phyloP scores from a whole-genome alignment of 2,888 invertebrate genomes.

The Anoplius nigerrimus region DNA sequence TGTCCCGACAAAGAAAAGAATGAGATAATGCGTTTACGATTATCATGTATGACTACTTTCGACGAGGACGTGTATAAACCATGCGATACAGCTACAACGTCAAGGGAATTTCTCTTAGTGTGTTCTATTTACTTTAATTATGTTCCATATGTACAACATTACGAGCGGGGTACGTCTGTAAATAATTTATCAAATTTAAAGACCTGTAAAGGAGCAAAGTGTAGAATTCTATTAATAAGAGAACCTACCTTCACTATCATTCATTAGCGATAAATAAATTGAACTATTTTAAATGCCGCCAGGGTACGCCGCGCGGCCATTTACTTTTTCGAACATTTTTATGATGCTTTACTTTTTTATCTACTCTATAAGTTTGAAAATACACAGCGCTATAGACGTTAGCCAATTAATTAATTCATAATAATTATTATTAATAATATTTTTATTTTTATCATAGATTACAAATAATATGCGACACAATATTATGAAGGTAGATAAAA shows the following conservation, averaged over 20 bases:
- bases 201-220: slow-evolving; percentile 34
- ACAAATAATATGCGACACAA: slow-evolving; percentile 53
- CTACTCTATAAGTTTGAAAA: slow-evolving; percentile 58
- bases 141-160: slow-evolving; percentile 30
- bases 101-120: slow-evolving; percentile 37
- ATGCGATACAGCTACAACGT: slow-evolving; percentile 37
- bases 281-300: slow-evolving; percentile 31
- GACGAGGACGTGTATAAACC: neutral
- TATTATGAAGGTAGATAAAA: slow-evolving; percentile 47
- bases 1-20: slow-evolving; percentile 3
- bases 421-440: slow-evolving; percentile 56
- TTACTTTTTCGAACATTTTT: slow-evolving; percentile 59
- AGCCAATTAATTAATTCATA: slow-evolving; percentile 59
- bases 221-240: slow-evolving; percentile 43
- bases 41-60: slow-evolving; percentile 8
- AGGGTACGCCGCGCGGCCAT: slow-evolving; percentile 25
- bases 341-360: slow-evolving; percentile 63
- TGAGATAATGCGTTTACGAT: slow-evolving; percentile 3
- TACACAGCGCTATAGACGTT: slow-evolving; percentile 60
- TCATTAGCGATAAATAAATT: slow-evolving; percentile 34
- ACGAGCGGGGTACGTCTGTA: slow-evolving; percentile 49
- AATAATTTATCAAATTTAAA: slow-evolving; percentile 45
- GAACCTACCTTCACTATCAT: slow-evolving; percentile 41
- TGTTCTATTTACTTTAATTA: slow-evolving; percentile 32
- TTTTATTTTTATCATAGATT: slow-evolving; percentile 58